Conservation (phyloP, 2,888 invertebrate genomes). For the Pristionchus arcanus region DNA sequence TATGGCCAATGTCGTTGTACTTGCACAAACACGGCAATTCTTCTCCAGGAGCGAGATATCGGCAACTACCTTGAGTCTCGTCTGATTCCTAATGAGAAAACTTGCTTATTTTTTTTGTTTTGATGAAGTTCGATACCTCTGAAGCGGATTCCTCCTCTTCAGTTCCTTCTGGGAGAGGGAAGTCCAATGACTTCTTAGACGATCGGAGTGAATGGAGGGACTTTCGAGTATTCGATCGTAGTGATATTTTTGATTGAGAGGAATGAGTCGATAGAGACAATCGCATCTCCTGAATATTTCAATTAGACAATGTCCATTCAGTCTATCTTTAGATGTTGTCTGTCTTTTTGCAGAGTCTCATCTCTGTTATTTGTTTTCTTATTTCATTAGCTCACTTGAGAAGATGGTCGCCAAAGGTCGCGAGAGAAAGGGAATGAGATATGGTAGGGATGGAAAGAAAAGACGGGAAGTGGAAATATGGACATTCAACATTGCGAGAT, state of each 20-base stretch:
- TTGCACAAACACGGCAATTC: conserved; percentile 78
- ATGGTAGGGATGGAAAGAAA: neutral
- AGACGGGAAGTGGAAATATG: conserved; percentile 11
- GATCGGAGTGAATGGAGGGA: conserved; percentile 46
- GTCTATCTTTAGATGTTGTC: neutral
- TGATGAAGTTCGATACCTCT: neutral
- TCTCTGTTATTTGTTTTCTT: neutral
- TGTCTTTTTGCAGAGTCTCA: neutral
- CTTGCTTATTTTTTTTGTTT: neutral
- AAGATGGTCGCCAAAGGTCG: neutral
- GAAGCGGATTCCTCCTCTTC: conserved; percentile 41
- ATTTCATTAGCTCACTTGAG: conserved; percentile 18
- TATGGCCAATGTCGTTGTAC: conserved; percentile 71
- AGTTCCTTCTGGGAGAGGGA: conserved; percentile 45
- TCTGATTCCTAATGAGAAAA: neutral
- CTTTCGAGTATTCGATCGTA: conserved; percentile 44
- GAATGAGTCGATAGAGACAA: conserved; percentile 50
- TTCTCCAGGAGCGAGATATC: conserved; percentile 75
- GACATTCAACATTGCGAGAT: conserved; percentile 45
- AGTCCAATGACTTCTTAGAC: conserved; percentile 37
- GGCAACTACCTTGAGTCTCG: conserved; percentile 63
- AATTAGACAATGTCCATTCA: neutral
- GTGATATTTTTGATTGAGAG: conserved; percentile 40
- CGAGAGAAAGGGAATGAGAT: neutral
- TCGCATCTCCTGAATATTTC: conserved; percentile 35